Conservation (phyloP, 2,113 vertebrate species). For the Cacatua alba region DNA sequence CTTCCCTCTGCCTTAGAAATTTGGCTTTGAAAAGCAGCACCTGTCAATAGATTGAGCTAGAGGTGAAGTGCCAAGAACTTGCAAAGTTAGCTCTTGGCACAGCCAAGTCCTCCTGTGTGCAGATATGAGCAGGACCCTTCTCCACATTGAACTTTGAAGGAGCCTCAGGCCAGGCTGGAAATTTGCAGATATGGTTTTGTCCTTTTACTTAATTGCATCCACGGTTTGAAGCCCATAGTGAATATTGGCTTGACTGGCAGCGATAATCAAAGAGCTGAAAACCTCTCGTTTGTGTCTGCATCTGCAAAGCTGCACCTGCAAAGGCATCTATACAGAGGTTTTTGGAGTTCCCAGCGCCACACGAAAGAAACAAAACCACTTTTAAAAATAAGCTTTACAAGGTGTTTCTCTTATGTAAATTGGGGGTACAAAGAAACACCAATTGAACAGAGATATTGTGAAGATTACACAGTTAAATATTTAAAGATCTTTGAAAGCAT, state of each 20-base stretch:
- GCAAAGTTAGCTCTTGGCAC: not conserved
- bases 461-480: slow-evolving; percentile 25
- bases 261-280: slow-evolving; percentile 24
- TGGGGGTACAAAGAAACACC: not conserved
- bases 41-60: not conserved
- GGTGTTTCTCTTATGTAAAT: not conserved
- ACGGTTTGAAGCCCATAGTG: not conserved
- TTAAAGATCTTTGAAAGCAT: slow-evolving; percentile 5
- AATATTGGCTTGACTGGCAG: slow-evolving; percentile 10
- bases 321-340: not conserved
- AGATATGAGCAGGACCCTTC: not conserved
- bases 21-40: slow-evolving; percentile 22
- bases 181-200: slow-evolving; percentile 32
- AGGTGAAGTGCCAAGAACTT: slow-evolving; percentile 41
- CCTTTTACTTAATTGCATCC: slow-evolving; percentile 9
- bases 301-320: slow-evolving; percentile 54
- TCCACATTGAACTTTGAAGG: not conserved
- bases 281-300: slow-evolving; percentile 2
- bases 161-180: not conserved
- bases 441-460: slow-evolving; percentile 5
- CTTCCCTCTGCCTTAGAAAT: not conserved
- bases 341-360: not conserved
- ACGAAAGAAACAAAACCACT: slow-evolving; percentile 4
- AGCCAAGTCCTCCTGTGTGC: not conserved
- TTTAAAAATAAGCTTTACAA: not conserved